phyloP scores from a whole-genome alignment of 2,797 vertebrate species.

The Botia almorhae region DNA sequence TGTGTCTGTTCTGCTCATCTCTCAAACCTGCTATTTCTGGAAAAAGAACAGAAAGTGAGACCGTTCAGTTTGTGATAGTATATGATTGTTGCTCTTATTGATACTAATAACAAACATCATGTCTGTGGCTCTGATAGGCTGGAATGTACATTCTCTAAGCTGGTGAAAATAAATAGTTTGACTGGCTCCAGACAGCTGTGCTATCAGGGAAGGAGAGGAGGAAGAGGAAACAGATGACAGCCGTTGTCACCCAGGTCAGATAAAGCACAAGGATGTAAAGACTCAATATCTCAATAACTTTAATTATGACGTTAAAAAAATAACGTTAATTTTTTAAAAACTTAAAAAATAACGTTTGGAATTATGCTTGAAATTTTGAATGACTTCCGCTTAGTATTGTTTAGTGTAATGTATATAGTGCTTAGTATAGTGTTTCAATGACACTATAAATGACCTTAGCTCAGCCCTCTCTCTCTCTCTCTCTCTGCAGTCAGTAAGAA shows the following conservation, averaged over 20 bases:
- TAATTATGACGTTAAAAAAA: too few species aligned
- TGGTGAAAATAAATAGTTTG: slow-evolving; percentile 95
- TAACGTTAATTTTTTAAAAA: too few species aligned
- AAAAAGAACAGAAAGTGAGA: slow-evolving; percentile 95
- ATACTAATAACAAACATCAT: background rate
- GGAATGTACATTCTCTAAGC: slow-evolving; percentile 95
- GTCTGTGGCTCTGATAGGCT: slow-evolving; percentile 75
- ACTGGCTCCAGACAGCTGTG: slow-evolving; percentile 96
- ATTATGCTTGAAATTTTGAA: too few species aligned
- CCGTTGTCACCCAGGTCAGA: slow-evolving; percentile 89
- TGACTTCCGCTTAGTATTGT: too few species aligned
- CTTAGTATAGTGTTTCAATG: too few species aligned
- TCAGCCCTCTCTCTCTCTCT: slow-evolving; percentile 24
- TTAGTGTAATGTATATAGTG: too few species aligned
- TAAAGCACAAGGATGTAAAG: background rate
- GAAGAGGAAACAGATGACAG: slow-evolving; percentile 88
- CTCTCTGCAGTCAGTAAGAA: background rate
- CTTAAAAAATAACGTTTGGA: too few species aligned
- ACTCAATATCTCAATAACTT: too few species aligned
- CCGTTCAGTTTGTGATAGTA: background rate
- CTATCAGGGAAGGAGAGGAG: slow-evolving; percentile 97
- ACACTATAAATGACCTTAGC: background rate
- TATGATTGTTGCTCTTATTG: background rate
- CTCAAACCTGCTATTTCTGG: slow-evolving; percentile 97
- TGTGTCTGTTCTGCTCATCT: slow-evolving; percentile 87